Evolutionary conservation across 2,797 vertebrate genomes (phyloP), one percentile per base, ranked within the genome.

Genomic region (Spheniscus humboldti): DNA sequence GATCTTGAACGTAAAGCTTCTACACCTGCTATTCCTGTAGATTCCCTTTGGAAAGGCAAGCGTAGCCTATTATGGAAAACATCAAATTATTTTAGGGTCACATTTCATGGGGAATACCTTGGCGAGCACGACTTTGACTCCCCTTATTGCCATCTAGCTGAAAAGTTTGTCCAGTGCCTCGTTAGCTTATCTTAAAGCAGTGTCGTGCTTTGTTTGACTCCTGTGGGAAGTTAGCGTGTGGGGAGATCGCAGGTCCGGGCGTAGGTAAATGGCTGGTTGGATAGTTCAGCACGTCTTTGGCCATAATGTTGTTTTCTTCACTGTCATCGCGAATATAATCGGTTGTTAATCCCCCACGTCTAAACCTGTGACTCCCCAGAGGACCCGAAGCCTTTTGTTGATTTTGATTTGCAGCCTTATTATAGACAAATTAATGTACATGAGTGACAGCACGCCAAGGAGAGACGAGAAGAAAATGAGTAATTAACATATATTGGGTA

Each of bases 401-500:
- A 39, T 93, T 97, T 93, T 76, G 90, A 63, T 96, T 96, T 93
- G 64, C 83, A 55, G 68, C 85, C 80, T 86, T 97, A 95, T 97
- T 86, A 93, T 6, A 90, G 90, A 92, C 69, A 90, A 96, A 95
- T 81, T 93, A 95, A 94, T 57, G 97, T 96, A 50, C 57, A 13
- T 90, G 94, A 93, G 69, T 97, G 96, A 92, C 86, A 94, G 72
- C 62, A 31, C 59, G 30, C 86, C 94, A 86, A 60, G 45, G 72
- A 89, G 78, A 95, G 95, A 97, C 3, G 75, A 94, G 94, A 95
- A 95, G 94, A 95, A 97, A 97, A 97, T 82, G 94, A 97, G 97
- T 96, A 97, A 97, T 98, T 98, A 96, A 94, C 79, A 74, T 96
- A 87, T 76, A 92, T 68, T 96, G 92, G 88, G 81, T 96, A 92